Percentiles rank a stretch among this genome's conserved stretches.
Conservation (phyloP, 1,140 invertebrate genomes). For the Drosophila nebulosa region DNA sequence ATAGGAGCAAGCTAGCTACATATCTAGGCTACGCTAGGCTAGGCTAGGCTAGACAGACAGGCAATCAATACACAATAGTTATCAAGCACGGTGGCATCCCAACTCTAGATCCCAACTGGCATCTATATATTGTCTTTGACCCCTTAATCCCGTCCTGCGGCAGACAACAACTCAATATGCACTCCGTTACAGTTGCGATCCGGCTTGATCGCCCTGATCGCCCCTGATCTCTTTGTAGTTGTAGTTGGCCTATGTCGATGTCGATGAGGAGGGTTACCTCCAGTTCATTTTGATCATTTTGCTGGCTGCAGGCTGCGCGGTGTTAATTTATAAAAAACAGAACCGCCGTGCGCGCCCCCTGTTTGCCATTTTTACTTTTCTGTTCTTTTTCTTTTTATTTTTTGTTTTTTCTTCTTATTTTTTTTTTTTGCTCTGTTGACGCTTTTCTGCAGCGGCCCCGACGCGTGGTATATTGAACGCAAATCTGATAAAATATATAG, state of each 20-base stretch:
- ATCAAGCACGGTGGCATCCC: slow-evolving; percentile 68
- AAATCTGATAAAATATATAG: slow-evolving; percentile 69
- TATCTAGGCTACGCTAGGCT: too few relatives aligned
- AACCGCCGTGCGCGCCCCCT: slow-evolving; percentile 18
- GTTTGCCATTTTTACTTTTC: slow-evolving; percentile 24
- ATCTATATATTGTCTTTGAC: slow-evolving; percentile 43
- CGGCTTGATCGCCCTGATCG: slow-evolving; percentile 51
- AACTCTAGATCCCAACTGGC: neutral
- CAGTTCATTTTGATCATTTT: neutral
- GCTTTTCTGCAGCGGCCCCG: slow-evolving; percentile 56
- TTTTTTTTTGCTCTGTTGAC: slow-evolving; percentile 59
- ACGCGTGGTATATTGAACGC: slow-evolving; percentile 56
- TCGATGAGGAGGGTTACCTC: neutral
- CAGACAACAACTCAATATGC: slow-evolving; percentile 55
- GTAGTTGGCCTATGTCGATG: too few relatives aligned
- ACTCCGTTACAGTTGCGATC: slow-evolving; percentile 57
- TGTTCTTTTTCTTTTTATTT: slow-evolving; percentile 2
- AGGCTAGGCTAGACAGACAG: neutral
- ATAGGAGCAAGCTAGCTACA: slow-evolving; percentile 30
- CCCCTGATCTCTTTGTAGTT: slow-evolving; percentile 44
- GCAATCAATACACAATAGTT: slow-evolving; percentile 39
- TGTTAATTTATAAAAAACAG: slow-evolving; percentile 71
- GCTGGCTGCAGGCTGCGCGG: neutral
- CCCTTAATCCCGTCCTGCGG: slow-evolving; percentile 67
- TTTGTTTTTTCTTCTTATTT: neutral